These are phyloP conservation scores for Danaus melanippus DNA, from an alignment of 1,140 invertebrate genomes.

Conservation along the genomic window DNA sequence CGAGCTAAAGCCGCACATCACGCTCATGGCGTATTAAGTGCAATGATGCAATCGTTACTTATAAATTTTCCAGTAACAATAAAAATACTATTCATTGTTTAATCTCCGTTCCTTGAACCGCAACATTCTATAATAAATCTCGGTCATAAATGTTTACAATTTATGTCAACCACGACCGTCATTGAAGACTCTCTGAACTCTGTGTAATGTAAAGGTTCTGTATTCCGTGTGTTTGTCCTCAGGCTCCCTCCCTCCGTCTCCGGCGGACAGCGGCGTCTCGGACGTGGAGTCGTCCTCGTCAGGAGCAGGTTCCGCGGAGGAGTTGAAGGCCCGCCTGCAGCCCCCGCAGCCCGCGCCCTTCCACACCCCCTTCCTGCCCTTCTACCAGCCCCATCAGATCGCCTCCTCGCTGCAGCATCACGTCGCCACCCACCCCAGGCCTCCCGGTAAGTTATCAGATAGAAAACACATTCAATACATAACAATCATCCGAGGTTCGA, in stretches of 20 bases:
- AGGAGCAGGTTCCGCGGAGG: conserved; percentile 90
- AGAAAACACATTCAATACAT: conserved; percentile 11
- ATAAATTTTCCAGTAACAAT: conserved; percentile 13
- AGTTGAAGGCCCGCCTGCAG: conserved; percentile 86
- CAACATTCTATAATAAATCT: conserved; percentile 8
- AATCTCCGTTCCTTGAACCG: conserved; percentile 10
- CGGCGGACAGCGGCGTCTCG: conserved; percentile 96
- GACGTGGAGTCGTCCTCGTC: conserved; percentile 96
- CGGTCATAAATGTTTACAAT: conserved; percentile 18
- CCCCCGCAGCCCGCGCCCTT: conserved; percentile 60
- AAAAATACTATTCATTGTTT: conserved; percentile 16
- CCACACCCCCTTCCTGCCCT: conserved; percentile 66
- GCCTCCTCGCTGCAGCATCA: conserved; percentile 62
- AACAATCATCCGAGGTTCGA: no score
- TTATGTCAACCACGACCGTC: conserved; percentile 10
- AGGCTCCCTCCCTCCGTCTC: conserved; percentile 96
- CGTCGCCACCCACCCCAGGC: conserved; percentile 54
- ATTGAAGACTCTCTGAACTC: background rate
- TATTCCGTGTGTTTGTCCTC: conserved; percentile 11
- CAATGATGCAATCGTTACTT: conserved; percentile 14
- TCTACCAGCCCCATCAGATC: conserved; percentile 68
- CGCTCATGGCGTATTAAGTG: background rate
- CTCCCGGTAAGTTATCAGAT: conserved; percentile 44
- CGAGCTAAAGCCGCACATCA: no score
- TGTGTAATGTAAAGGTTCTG: background rate